phyloP scores from a whole-genome alignment of 2,113 vertebrate species.

The Lophochroa leadbeateri region DNA sequence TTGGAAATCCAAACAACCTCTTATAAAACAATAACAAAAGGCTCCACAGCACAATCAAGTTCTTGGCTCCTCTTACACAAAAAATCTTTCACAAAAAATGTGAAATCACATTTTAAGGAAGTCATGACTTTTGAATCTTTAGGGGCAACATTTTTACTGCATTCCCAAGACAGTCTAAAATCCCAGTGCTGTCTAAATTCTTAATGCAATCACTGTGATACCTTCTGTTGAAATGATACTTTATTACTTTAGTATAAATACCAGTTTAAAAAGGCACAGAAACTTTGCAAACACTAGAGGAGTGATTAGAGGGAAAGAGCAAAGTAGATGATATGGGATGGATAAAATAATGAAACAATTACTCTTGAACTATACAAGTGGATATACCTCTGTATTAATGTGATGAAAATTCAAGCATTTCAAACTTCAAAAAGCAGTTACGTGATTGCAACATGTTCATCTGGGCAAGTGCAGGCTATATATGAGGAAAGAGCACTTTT shows the following conservation, averaged over 20 bases:
- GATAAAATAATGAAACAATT: neutral
- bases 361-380: neutral
- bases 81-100: neutral
- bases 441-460: neutral
- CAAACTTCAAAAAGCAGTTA: neutral
- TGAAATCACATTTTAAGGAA: neutral
- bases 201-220: neutral
- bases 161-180: neutral
- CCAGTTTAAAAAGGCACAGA: neutral
- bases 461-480: neutral
- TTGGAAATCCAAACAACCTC: conserved; percentile 5
- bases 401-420: neutral
- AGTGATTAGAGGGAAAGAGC: neutral
- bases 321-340: neutral
- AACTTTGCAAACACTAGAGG: neutral
- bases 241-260: neutral
- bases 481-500: neutral
- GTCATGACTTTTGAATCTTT: neutral
- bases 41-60: neutral
- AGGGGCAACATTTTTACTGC: neutral
- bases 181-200: neutral
- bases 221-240: neutral
- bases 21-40: neutral
- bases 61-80: neutral
- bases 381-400: neutral